A percentile compares a stretch with the other conserved stretches of the same genome.
These are phyloP conservation scores for Acrocephalus arundinaceus DNA, from an alignment of 2,113 vertebrate genomes.

Conservation along the genomic window DNA sequence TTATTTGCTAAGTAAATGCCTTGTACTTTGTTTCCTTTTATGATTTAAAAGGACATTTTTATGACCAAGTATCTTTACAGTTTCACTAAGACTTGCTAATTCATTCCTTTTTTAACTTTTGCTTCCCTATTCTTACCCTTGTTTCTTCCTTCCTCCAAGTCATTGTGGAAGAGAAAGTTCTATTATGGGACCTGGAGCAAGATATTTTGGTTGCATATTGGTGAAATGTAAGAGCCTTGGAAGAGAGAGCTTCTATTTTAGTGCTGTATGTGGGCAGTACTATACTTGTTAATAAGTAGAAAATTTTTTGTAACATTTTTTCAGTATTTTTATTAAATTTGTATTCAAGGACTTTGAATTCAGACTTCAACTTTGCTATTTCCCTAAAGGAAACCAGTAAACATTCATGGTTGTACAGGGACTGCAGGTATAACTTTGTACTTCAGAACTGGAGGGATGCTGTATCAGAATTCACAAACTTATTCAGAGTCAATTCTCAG, in stretches of 20 bases:
- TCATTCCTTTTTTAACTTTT: background rate
- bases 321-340: background rate
- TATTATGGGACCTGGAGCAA: background rate
- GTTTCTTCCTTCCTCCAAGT: background rate
- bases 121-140: background rate
- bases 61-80: background rate
- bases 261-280: rapidly evolving
- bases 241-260: background rate
- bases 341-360: background rate
- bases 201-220: background rate
- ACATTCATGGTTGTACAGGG: background rate
- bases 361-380: background rate
- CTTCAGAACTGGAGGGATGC: background rate
- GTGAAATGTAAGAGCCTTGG: background rate
- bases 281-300: background rate
- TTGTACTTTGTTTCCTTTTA: background rate
- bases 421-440: background rate
- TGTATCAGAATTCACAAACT: background rate
- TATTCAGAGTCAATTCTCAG: background rate
- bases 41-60: background rate
- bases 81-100: background rate
- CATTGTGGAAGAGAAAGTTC: background rate
- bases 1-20: background rate
- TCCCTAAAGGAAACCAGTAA: background rate
- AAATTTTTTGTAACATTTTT: background rate